phyloP scores from a whole-genome alignment of 2,113 vertebrate genomes.

The Rhabdomys dilectus region DNA sequence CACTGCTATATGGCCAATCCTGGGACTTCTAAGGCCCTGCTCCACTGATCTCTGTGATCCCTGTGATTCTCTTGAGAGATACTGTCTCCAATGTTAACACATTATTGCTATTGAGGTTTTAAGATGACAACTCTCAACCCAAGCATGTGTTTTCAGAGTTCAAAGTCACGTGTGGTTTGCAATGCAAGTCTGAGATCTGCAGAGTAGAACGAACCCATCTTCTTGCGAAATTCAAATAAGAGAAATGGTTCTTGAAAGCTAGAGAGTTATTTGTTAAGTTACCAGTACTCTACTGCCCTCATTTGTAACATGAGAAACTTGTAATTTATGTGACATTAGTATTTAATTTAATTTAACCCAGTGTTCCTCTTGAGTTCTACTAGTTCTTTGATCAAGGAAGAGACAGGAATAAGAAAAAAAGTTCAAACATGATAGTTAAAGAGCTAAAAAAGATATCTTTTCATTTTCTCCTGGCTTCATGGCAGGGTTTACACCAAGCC shows the following conservation, averaged over 20 bases:
- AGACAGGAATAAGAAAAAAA: background rate
- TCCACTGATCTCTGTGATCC: background rate
- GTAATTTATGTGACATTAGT: background rate
- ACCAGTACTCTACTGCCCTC: background rate
- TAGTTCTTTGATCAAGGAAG: constrained; percentile 22
- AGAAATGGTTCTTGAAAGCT: no score
- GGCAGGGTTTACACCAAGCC: constrained; percentile 4
- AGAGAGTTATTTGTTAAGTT: no score
- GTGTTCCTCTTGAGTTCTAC: background rate
- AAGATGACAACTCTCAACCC: background rate
- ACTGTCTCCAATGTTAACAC: background rate
- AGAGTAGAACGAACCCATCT: background rate
- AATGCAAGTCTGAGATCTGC: background rate
- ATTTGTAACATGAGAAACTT: background rate
- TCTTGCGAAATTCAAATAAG: background rate
- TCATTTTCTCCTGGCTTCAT: constrained; percentile 35
- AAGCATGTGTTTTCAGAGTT: background rate
- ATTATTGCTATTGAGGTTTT: background rate
- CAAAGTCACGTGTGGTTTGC: background rate
- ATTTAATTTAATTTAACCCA: background rate
- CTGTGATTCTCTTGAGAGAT: background rate
- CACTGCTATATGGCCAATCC: background rate
- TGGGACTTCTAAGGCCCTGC: background rate
- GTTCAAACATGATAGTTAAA: background rate
- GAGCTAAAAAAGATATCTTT: constrained; percentile 35